These are phyloP conservation scores for Halcyon malimbica DNA, from an alignment of 2,113 vertebrate species.

Conservation along the genomic window DNA sequence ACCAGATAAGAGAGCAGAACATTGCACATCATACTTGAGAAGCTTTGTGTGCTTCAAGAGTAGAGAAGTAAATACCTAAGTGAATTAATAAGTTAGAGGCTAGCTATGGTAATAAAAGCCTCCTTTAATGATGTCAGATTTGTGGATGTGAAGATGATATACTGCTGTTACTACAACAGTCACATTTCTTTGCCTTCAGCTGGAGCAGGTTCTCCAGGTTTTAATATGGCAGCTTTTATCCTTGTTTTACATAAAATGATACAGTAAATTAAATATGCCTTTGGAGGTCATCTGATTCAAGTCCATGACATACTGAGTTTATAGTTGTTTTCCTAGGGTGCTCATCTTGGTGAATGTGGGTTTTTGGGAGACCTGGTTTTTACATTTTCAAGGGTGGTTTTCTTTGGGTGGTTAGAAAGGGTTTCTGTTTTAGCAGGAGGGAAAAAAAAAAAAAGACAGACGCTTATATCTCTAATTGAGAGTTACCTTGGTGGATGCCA, in stretches of 20 bases:
- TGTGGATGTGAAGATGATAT: neutral
- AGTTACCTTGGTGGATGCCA: neutral
- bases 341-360: neutral
- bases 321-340: neutral
- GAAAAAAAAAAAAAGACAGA: rapidly evolving
- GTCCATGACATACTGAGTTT: neutral
- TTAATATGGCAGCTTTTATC: neutral
- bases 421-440: neutral
- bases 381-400: neutral
- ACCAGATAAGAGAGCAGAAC: neutral
- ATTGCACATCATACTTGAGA: neutral
- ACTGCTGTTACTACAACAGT: neutral
- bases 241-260: neutral
- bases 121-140: neutral
- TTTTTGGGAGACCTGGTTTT: neutral
- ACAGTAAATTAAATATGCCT: neutral
- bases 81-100: neutral
- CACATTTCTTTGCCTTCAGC: neutral
- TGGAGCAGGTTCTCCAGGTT: neutral
- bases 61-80: neutral
- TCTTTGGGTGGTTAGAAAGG: neutral
- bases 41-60: neutral
- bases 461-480: neutral
- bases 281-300: neutral
- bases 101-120: neutral